These are phyloP conservation scores for Stictonetta naevosa DNA, from an alignment of 2,113 vertebrate genomes.

Conservation along the genomic window DNA sequence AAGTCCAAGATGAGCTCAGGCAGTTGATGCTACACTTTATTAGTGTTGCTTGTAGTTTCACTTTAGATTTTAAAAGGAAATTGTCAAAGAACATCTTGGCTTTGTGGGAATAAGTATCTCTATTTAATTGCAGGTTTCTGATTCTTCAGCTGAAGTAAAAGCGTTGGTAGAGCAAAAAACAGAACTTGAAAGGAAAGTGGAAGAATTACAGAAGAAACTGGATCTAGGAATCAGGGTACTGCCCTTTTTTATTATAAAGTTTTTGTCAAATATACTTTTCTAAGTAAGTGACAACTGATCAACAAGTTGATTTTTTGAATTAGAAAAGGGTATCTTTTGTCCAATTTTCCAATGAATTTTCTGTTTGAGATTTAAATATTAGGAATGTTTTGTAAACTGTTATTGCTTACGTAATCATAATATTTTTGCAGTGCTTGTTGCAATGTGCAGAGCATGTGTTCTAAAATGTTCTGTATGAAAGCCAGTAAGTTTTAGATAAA, in stretches of 20 bases:
- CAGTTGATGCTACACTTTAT: background rate
- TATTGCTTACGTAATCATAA: background rate
- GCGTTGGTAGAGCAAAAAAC: slow-evolving; percentile 86
- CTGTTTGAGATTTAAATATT: background rate
- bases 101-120: slow-evolving; percentile 12
- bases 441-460: too few species aligned
- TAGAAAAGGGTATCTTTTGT: background rate
- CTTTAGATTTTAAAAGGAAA: background rate
- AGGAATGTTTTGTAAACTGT: background rate
- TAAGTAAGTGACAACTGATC: background rate
- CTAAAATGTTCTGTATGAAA: background rate
- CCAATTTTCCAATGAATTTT: background rate
- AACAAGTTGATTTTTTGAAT: background rate
- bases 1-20: background rate
- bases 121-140: slow-evolving; percentile 76
- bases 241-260: background rate
- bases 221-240: slow-evolving; percentile 85
- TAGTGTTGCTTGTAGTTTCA: background rate
- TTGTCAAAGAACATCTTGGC: background rate
- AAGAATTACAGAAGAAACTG: slow-evolving; percentile 84
- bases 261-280: background rate
- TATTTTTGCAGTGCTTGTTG: background rate
- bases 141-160: slow-evolving; percentile 83
- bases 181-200: slow-evolving; percentile 84
- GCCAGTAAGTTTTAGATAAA: background rate